Conservation (phyloP, 2,113 vertebrate genomes). For the Notarius quadriscutis region DNA sequence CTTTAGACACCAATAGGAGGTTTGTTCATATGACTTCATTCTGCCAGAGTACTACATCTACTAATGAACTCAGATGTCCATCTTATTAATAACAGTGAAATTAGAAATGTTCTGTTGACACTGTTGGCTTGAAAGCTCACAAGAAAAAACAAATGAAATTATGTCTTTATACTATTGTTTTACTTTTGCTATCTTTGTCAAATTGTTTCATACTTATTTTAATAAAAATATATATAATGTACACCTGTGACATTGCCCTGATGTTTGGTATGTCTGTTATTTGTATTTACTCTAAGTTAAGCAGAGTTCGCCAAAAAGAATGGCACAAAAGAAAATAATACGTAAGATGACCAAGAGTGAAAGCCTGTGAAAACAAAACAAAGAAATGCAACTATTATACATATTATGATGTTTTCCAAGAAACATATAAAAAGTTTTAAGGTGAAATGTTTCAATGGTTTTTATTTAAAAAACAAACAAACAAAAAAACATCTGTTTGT, state of each 20-base stretch:
- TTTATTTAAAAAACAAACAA: neutral
- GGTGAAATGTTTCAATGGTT: neutral
- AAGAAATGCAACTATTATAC: neutral
- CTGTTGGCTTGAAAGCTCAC: conserved; percentile 61
- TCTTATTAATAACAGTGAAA: conserved; percentile 60
- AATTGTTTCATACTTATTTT: conserved; percentile 65
- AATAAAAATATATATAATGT: conserved; percentile 71
- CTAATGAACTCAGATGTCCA: conserved; percentile 48
- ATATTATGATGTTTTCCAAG: neutral
- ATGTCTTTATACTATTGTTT: conserved; percentile 66
- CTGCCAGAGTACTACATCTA: conserved; percentile 29
- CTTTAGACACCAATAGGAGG: conserved; percentile 16
- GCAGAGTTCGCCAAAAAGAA: neutral
- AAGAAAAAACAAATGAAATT: conserved; percentile 43
- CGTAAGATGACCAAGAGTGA: neutral
- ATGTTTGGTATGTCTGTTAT: neutral
- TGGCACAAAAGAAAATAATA: neutral
- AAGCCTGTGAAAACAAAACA: neutral
- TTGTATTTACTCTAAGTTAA: neutral
- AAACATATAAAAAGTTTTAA: neutral
- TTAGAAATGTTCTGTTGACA: conserved; percentile 53
- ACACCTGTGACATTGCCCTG: conserved; percentile 12
- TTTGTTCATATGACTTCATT: conserved; percentile 9
- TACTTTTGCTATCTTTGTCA: conserved; percentile 58
- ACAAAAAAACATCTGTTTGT: no score